Conservation (phyloP, 2,888 invertebrate genomes). For the Hofmannophila pseudospretella region DNA sequence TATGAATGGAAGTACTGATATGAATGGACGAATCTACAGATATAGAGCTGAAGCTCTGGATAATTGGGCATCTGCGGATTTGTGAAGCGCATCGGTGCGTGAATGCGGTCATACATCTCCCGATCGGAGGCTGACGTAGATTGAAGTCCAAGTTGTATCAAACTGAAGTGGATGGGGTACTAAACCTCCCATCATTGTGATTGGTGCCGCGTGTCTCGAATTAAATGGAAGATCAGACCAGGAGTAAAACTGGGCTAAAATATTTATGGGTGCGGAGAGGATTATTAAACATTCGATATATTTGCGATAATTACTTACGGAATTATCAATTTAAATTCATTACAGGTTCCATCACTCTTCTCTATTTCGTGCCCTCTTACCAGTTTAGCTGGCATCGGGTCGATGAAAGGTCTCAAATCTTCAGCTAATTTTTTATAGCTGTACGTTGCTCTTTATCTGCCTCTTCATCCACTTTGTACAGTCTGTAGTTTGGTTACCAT, state of each 20-base stretch:
- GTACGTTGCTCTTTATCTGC: too few species aligned
- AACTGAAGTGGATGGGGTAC: conserved; percentile 15
- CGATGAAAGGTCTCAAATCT: too few species aligned
- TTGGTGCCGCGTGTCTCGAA: conserved; percentile 33
- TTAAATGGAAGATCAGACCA: conserved; percentile 38
- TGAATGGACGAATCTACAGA: conserved; percentile 14
- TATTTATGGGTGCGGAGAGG: conserved; percentile 41
- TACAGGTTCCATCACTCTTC: too few species aligned
- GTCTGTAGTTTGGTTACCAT: too few species aligned
- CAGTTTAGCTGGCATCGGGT: too few species aligned
- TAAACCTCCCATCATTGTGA: conserved; percentile 32
- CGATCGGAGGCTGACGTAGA: conserved; percentile 30
- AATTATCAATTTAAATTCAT: too few species aligned
- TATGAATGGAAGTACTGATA: conserved; percentile 25
- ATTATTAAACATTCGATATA: conserved; percentile 29
- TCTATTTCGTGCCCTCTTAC: too few species aligned
- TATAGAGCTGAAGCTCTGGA: conserved; percentile 22
- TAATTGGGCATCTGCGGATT: conserved; percentile 36
- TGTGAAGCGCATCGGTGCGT: conserved; percentile 21
- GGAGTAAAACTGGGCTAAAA: conserved; percentile 25
- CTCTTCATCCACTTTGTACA: too few species aligned
- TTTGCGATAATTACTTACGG: too few species aligned
- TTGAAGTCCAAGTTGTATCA: conserved; percentile 24
- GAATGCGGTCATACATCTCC: conserved; percentile 28
- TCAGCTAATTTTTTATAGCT: too few species aligned